Percentiles rank a stretch among this genome's conserved stretches.
These are phyloP conservation scores for Plutella xylostella DNA, from an alignment of 2,888 invertebrate species.

Conservation along the genomic window DNA sequence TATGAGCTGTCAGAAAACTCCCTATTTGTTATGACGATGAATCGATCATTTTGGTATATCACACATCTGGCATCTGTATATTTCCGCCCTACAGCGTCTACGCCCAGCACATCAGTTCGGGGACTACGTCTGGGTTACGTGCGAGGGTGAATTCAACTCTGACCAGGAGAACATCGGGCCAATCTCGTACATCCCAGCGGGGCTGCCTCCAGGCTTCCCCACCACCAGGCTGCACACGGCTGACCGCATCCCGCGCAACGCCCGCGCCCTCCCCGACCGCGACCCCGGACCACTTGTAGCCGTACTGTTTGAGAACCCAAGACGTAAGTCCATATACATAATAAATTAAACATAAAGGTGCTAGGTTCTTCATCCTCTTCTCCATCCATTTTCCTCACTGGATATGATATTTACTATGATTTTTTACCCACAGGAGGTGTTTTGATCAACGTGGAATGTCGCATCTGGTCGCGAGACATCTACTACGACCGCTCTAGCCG, in stretches of 20 bases:
- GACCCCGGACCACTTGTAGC: constrained; percentile 46
- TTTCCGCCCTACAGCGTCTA: constrained; percentile 27
- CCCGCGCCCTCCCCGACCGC: constrained; percentile 40
- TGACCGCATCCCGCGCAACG: constrained; percentile 43
- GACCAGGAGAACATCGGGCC: constrained; percentile 83
- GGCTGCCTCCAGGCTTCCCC: constrained; percentile 69
- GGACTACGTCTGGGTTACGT: constrained; percentile 83
- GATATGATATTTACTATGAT: too few relatives aligned
- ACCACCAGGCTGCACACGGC: constrained; percentile 47
- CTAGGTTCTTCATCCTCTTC: background rate
- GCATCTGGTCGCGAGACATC: constrained; percentile 57
- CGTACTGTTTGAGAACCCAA: constrained; percentile 51
- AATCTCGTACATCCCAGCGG: constrained; percentile 76
- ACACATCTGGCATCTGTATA: too few relatives aligned
- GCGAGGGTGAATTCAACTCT: constrained; percentile 80
- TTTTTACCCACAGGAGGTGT: constrained; percentile 37
- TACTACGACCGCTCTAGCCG: constrained; percentile 46
- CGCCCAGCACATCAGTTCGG: constrained; percentile 48
- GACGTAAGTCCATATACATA: constrained; percentile 34
- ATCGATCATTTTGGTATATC: too few relatives aligned
- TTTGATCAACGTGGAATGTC: constrained; percentile 58
- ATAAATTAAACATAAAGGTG: too few relatives aligned
- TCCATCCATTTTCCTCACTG: background rate
- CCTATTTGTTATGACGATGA: too few relatives aligned
- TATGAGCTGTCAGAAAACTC: too few relatives aligned